Conservation (phyloP, 1,140 invertebrate genomes). For the Drosophila sulfurigaster region DNA sequence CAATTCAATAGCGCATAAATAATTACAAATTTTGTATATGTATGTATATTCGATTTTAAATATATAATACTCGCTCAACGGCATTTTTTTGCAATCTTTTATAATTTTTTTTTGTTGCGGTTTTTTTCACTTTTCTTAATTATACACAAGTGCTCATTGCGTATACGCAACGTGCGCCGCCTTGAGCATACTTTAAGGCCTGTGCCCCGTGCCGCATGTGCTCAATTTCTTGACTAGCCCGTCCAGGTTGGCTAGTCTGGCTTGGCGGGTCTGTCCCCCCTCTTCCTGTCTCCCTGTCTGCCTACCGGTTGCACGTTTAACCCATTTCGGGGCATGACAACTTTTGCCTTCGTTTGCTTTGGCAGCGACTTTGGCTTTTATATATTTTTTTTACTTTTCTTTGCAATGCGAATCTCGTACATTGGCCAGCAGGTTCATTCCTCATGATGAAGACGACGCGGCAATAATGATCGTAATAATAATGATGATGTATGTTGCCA, state of each 20-base stretch:
- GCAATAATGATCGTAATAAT: conserved; percentile 39
- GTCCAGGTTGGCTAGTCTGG: neutral
- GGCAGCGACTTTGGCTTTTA: conserved; percentile 39
- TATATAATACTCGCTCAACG: conserved; percentile 24
- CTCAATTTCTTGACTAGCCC: neutral
- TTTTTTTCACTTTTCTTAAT: conserved; percentile 58
- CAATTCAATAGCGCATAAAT: conserved; percentile 42
- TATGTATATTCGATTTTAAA: conserved; percentile 4
- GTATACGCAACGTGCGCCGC: conserved; percentile 70
- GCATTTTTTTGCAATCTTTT: conserved; percentile 39
- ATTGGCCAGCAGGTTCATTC: conserved; percentile 40
- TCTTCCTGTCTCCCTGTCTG: conserved; percentile 6
- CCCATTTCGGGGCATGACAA: conserved; percentile 78
- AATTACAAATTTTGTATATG: conserved; percentile 4
- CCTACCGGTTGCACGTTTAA: conserved; percentile 73
- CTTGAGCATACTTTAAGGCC: conserved; percentile 21
- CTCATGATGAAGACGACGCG: conserved; percentile 3
- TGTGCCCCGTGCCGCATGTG: conserved; percentile 15
- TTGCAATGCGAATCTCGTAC: conserved; percentile 53
- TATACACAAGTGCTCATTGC: conserved; percentile 62
- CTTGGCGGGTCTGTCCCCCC: neutral
- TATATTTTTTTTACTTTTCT: conserved; percentile 20
- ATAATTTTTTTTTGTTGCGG: conserved; percentile 34
- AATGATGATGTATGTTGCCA: conserved; percentile 64
- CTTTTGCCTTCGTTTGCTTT: conserved; percentile 68